A percentile compares a stretch with the other conserved stretches of the same genome.
phyloP scores from a whole-genome alignment of 2,113 vertebrate genomes.

The Rhabdomys dilectus region DNA sequence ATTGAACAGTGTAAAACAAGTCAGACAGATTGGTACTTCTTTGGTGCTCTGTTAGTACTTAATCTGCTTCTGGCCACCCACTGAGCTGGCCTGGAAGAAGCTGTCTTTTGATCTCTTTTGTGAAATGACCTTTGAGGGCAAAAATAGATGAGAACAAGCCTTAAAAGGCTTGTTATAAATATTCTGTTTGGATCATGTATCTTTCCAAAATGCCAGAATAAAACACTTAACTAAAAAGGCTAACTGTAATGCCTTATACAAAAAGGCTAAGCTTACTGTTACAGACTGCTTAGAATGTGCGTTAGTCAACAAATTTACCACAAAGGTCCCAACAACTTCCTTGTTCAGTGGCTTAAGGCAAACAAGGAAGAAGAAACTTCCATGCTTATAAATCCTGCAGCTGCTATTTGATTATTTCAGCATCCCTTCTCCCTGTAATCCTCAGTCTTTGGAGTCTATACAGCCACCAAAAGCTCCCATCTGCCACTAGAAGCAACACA shows the following conservation, averaged over 20 bases:
- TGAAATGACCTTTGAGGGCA: constrained; percentile 89
- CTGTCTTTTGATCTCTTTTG: constrained; percentile 89
- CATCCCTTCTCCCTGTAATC: not conserved
- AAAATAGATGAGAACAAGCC: constrained; percentile 89
- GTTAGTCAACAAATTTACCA: not conserved
- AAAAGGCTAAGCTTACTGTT: constrained; percentile 73
- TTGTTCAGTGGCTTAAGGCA: not conserved
- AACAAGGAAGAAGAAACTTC: constrained; percentile 24
- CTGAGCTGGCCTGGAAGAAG: constrained; percentile 86
- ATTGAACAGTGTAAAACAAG: constrained; percentile 81
- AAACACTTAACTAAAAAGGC: constrained; percentile 81
- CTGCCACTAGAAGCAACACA: constrained; percentile 52
- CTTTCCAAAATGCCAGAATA: constrained; percentile 85
- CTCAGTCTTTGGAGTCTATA: not conserved
- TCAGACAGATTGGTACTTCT: constrained; percentile 82
- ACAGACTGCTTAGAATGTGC: not conserved
- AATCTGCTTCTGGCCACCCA: constrained; percentile 88
- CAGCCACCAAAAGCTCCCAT: constrained; percentile 52
- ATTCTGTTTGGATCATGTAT: constrained; percentile 87
- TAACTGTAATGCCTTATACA: constrained; percentile 84
- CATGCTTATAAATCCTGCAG: not conserved
- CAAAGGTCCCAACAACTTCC: not conserved
- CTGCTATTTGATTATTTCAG: constrained; percentile 23
- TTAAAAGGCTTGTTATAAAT: constrained; percentile 89
- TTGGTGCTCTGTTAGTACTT: constrained; percentile 86